Evolutionary conservation across 37 sponge, comb jelly and placozoan species (phyloP).

Genomic region (Amphimedon queenslandica): DNA sequence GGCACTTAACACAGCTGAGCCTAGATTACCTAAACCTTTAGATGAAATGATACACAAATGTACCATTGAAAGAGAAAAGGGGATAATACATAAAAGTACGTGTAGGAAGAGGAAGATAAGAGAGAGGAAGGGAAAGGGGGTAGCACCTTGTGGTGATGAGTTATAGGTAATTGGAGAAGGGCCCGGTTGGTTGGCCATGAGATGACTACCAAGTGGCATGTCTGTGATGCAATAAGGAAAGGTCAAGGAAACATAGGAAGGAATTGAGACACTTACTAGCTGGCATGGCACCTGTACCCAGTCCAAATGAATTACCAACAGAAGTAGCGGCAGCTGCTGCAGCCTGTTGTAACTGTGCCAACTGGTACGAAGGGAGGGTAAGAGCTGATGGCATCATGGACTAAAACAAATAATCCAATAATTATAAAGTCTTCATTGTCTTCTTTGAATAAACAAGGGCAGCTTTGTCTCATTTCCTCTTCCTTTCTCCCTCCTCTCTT

Average conservation of each 20-base stretch:
- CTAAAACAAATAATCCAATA: too few species aligned
- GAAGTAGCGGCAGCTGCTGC: constrained; percentile 18
- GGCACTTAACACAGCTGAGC: constrained; percentile 49
- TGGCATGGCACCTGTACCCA: constrained; percentile 34
- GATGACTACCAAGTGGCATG: background rate
- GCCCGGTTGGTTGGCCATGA: too few species aligned
- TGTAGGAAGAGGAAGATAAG: too few species aligned
- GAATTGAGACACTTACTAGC: background rate
- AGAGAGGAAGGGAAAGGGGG: too few species aligned
- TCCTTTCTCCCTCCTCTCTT: too few species aligned
- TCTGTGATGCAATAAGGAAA: constrained; percentile 4
- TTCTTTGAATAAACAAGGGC: too few species aligned
- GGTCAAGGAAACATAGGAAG: background rate
- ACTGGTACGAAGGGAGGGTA: background rate
- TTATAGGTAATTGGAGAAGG: background rate
- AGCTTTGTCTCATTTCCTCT: too few species aligned
- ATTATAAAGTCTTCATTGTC: too few species aligned
- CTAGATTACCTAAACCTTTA: constrained; percentile 40
- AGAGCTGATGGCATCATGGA: background rate
- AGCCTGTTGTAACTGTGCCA: constrained; percentile 14
- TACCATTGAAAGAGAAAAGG: too few species aligned
- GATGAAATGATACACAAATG: too few species aligned
- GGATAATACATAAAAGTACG: too few species aligned
- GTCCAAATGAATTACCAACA: constrained; percentile 59
- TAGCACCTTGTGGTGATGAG: constrained; percentile 7